A percentile compares a stretch with the other conserved stretches of the same genome.
phyloP scores from a whole-genome alignment of 2,113 vertebrate species.

The Phalacrocorax carbo region DNA sequence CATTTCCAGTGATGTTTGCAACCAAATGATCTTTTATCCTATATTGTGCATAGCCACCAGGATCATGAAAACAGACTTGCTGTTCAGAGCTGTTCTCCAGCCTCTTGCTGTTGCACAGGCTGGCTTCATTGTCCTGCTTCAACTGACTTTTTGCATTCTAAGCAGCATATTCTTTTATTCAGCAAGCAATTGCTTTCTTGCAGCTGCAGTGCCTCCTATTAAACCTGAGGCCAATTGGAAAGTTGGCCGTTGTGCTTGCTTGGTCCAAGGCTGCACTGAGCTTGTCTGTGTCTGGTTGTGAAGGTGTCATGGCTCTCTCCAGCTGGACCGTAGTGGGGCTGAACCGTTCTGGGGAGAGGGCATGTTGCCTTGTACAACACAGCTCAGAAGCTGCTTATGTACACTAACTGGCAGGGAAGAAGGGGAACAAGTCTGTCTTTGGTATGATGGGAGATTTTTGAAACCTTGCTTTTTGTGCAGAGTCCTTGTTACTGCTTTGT shows the following conservation, averaged over 20 bases:
- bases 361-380: accelerated
- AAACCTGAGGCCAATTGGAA: neutral
- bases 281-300: neutral
- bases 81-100: neutral
- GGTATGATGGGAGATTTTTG: neutral
- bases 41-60: neutral
- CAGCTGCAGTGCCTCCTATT: neutral
- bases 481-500: neutral
- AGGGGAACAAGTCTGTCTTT: neutral
- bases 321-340: neutral
- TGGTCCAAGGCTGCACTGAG: neutral
- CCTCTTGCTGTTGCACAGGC: neutral
- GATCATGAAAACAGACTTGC: neutral
- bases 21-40: neutral
- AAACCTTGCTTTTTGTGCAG: neutral
- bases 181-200: neutral
- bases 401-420: neutral
- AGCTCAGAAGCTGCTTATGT: neutral
- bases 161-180: neutral
- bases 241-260: neutral
- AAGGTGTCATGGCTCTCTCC: neutral
- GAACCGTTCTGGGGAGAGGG: neutral
- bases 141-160: neutral
- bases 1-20: neutral
- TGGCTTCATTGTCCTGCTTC: neutral